phyloP scores from a whole-genome alignment of 2,797 vertebrate genomes.

The Gallinago stenura region DNA sequence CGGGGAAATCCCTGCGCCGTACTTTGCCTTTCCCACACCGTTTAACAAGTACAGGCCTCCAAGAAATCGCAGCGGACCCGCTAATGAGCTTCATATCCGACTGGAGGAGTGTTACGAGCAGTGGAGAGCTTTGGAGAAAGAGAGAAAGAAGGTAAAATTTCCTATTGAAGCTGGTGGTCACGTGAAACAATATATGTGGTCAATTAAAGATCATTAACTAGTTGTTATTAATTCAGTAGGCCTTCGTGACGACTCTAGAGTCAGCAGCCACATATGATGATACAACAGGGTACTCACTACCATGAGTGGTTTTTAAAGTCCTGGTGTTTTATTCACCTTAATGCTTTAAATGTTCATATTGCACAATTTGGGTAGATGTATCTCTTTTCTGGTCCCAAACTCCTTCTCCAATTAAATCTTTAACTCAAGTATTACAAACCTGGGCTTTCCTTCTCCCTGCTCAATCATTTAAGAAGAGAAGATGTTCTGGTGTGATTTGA shows the following conservation, averaged over 20 bases:
- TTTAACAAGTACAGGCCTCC: constrained; percentile 43
- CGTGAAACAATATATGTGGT: background rate
- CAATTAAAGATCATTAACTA: background rate
- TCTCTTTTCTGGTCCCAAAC: background rate
- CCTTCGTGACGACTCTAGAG: background rate
- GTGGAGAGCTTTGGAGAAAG: constrained; percentile 76
- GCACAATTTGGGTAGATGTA: background rate
- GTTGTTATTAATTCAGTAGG: background rate
- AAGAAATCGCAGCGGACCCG: constrained; percentile 65
- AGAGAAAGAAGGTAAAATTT: constrained; percentile 77
- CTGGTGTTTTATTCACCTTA: background rate
- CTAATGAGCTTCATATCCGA: constrained; percentile 60
- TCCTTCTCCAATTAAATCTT: background rate
- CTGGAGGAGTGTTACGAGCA: constrained; percentile 78
- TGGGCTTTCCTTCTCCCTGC: background rate
- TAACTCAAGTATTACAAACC: background rate
- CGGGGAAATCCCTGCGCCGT: constrained; percentile 53
- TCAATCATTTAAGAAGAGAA: background rate
- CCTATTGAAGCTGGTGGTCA: background rate
- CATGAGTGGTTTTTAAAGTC: background rate
- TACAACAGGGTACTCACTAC: background rate
- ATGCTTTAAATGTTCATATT: background rate
- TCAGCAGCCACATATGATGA: no score
- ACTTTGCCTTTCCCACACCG: constrained; percentile 44
- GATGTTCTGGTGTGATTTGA: accelerated